phyloP scores from a whole-genome alignment of 2,113 vertebrate genomes.

The Perccottus glenii region DNA sequence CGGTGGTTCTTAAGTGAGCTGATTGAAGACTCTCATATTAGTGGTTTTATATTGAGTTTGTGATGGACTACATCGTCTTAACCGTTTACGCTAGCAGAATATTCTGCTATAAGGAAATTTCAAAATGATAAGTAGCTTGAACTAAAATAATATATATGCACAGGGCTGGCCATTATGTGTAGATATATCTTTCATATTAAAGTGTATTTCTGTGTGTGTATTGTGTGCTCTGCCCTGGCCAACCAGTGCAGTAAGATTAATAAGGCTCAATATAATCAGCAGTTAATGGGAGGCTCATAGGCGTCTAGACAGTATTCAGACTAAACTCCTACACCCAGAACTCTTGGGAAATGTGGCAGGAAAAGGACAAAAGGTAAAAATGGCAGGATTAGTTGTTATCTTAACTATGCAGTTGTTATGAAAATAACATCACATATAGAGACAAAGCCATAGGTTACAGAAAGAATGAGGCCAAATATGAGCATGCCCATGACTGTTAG shows the following conservation, averaged over 20 bases:
- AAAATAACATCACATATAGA: constrained; percentile 30
- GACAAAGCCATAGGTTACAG: constrained; percentile 16
- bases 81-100: too few species aligned
- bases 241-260: constrained; percentile 47
- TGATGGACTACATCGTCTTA: too few species aligned
- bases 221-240: constrained; percentile 2
- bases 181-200: not conserved
- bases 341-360: constrained; percentile 23
- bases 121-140: too few species aligned
- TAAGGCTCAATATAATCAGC: constrained; percentile 57
- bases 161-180: not conserved
- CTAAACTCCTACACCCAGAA: constrained; percentile 63
- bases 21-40: too few species aligned
- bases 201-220: constrained; percentile 15
- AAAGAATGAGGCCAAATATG: constrained; percentile 31
- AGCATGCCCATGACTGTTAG: constrained; percentile 1
- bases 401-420: constrained; percentile 20
- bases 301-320: constrained; percentile 67
- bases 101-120: too few species aligned
- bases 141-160: too few species aligned
- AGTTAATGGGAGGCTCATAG: constrained; percentile 60
- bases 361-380: constrained; percentile 31
- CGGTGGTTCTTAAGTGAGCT: too few species aligned
- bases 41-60: too few species aligned
- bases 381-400: constrained; percentile 6